Base-by-base conservation (phyloP, 2,797 vertebrate genomes). In the Lagodon rhomboides region DNA sequence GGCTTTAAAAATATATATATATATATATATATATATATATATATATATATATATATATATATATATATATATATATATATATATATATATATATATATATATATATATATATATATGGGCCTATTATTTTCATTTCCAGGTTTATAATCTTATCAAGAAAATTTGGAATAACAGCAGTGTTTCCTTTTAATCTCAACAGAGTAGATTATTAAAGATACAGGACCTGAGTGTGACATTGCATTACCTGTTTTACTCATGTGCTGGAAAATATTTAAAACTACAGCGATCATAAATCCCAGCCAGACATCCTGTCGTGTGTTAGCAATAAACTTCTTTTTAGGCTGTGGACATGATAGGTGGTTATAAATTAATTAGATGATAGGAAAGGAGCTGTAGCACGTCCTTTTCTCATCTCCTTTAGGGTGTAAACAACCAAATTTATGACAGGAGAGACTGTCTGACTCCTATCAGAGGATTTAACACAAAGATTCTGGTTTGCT, bases 351-450 rank as follows among this genome's bases (percentile, higher is more conserved):
- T 38, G 27, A 65, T 49, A 38, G 27, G 20, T 49, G 53, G n/a
- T 6, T 47, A 9, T 65, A 34, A 30, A 64, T 34, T 55, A 20
- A 49, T 12, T n/a, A 58, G 25, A 49, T 25, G 38, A 73, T 62
- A 18, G 25, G 49, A 25, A 44, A 80, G 49, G 23, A 34, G 51
- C 22, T 3, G 68, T 43, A 62, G 30, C 17, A 5, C 4, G 2
- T n/a, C 22, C 43, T 50, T 30, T 30, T 58, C 55, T 49, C 61
- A 61, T 80, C 38, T 43, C n/a, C 12, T 53, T 46, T 34, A 61
- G n/a, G 7, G 18, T 58, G 27, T 10, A 6, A 41, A 7, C 22
- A 61, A 38, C 17, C 12, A 6, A 30, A 7, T 13, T 43, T 25
- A 44, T 63, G 34, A 44, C 47, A 53, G 10, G 13, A 61, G 13